Evolutionary conservation across 1,140 invertebrate species (phyloP).

Genomic region (Pseudobourletiella spinata): DNA sequence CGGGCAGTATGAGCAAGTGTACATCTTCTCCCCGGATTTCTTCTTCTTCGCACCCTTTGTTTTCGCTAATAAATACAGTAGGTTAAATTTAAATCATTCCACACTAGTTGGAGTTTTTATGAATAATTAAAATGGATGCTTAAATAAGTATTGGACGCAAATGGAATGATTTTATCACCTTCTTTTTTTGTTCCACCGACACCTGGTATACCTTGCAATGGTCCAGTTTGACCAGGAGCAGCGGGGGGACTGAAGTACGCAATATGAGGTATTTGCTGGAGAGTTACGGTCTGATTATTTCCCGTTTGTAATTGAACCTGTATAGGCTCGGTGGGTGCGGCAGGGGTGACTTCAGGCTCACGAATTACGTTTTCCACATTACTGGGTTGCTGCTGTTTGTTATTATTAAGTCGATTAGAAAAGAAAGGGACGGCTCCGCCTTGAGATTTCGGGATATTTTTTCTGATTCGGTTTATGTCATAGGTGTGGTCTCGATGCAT

Average conservation of each 20-base stretch:
- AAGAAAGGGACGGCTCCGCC: conserved; percentile 22
- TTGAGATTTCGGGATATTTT: conserved; percentile 40
- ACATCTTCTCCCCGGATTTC: conserved; percentile 50
- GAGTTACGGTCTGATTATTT: conserved; percentile 13
- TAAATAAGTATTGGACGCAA: too few relatives aligned
- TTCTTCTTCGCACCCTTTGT: conserved; percentile 42
- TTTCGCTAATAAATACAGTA: conserved; percentile 38
- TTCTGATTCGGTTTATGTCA: conserved; percentile 69
- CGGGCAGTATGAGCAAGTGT: conserved; percentile 74
- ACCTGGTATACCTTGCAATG: conserved; percentile 28
- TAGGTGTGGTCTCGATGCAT: conserved; percentile 78
- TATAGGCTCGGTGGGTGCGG: not conserved
- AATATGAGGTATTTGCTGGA: conserved; percentile 34
- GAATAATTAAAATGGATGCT: conserved; percentile 3
- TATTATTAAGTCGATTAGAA: not conserved
- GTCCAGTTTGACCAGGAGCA: conserved; percentile 24
- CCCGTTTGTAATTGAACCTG: not conserved
- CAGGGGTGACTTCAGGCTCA: not conserved
- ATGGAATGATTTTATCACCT: too few relatives aligned
- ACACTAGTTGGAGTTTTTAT: not conserved
- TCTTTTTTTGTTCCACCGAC: conserved; percentile 34
- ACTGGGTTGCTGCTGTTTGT: conserved; percentile 11
- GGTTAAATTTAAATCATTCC: too few relatives aligned
- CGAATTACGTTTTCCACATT: not conserved
- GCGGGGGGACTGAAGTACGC: conserved; percentile 34